Conservation (phyloP, 2,113 vertebrate genomes). For the Tamias sibiricus region DNA sequence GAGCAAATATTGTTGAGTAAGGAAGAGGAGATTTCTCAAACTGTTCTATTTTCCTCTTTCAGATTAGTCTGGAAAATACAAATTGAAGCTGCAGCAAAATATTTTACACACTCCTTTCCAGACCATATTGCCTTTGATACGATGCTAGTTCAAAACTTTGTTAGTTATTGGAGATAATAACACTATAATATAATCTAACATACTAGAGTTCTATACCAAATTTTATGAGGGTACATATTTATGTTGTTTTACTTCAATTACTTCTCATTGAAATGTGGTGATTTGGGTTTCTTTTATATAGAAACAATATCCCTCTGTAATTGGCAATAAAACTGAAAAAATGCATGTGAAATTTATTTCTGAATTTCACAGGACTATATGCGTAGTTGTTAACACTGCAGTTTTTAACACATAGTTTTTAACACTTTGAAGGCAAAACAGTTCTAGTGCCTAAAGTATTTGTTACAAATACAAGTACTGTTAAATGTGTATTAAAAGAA, state of each 20-base stretch:
- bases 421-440: not conserved
- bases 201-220: not conserved
- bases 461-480: not conserved
- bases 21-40: not conserved
- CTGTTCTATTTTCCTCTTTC: not conserved
- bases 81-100: not conserved
- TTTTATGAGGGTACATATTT: not conserved
- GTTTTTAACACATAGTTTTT: no score
- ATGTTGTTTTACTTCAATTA: not conserved
- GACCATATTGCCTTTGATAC: not conserved
- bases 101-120: not conserved
- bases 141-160: not conserved
- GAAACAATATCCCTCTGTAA: not conserved
- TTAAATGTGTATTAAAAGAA: conserved; percentile 16
- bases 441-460: not conserved
- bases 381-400: not conserved
- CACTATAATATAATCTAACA: not conserved
- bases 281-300: not conserved
- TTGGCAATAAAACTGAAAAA: not conserved
- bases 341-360: not conserved
- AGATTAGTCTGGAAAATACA: not conserved
- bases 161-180: not conserved
- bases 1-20: not conserved
- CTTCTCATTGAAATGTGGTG: not conserved
- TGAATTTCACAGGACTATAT: conserved; percentile 14